Evolutionary conservation across 2,888 invertebrate species (phyloP).

Genomic region (Netelia fuscicornis): DNA sequence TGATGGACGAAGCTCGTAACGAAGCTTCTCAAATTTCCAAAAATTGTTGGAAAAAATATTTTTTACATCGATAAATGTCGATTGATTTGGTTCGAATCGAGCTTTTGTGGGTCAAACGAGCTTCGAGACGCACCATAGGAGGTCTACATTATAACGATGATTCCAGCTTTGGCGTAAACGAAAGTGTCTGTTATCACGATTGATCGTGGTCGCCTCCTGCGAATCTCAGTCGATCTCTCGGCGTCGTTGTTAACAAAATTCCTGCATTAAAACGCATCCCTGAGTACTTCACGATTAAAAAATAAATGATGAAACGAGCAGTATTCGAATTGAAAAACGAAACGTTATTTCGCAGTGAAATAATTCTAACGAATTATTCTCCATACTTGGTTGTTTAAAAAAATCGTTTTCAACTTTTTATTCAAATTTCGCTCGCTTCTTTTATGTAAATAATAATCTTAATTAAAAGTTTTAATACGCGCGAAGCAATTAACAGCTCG

Average conservation of each 20-base stretch:
- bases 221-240: conserved; percentile 38
- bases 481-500: conserved; percentile 30
- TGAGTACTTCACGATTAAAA: too few species aligned
- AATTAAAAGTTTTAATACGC: conserved; percentile 9
- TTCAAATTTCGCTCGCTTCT: not conserved
- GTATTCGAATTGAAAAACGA: not conserved
- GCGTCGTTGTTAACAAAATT: conserved; percentile 12
- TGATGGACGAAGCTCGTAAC: conserved; percentile 52
- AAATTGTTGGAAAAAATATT: not conserved
- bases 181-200: conserved; percentile 47
- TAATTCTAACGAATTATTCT: not conserved
- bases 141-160: conserved; percentile 13
- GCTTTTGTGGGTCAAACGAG: conserved; percentile 21
- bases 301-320: not conserved
- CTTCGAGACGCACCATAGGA: conserved; percentile 51
- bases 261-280: not conserved
- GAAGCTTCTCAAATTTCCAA: not conserved
- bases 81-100: conserved; percentile 6
- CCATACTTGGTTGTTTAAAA: not conserved
- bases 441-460: not conserved
- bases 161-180: conserved; percentile 22
- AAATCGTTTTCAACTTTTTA: not conserved
- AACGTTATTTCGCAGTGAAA: not conserved
- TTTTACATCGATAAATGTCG: conserved; percentile 6
- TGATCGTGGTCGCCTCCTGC: conserved; percentile 57